Conservation (phyloP, 2,113 vertebrate species). For the Toxotes chatareus region DNA sequence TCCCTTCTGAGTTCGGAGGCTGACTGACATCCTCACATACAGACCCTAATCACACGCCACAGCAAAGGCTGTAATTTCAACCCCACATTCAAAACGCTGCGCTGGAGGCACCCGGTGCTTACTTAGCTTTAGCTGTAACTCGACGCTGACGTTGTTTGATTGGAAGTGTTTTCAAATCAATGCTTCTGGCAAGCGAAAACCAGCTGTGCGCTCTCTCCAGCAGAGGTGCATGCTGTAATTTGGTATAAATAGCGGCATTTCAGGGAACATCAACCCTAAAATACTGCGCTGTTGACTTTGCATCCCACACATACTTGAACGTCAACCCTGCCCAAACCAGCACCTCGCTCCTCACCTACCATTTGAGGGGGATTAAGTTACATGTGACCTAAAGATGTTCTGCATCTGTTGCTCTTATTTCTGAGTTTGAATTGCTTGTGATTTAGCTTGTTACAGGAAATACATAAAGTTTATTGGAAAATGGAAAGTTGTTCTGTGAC, state of each 20-base stretch:
- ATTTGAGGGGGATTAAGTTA: conserved; percentile 52
- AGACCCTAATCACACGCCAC: conserved; percentile 67
- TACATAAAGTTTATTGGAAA: not conserved
- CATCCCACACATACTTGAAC: conserved; percentile 63
- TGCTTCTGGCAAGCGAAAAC: conserved; percentile 60
- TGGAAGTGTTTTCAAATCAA: conserved; percentile 75
- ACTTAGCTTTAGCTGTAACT: conserved; percentile 55
- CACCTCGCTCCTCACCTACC: conserved; percentile 44
- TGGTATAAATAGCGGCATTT: conserved; percentile 76
- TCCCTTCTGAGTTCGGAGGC: conserved; percentile 34
- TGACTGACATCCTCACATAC: conserved; percentile 70
- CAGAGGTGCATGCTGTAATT: conserved; percentile 75
- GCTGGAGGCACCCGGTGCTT: conserved; percentile 43
- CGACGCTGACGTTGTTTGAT: conserved; percentile 59
- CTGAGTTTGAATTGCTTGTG: conserved; percentile 22
- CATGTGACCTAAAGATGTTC: conserved; percentile 19
- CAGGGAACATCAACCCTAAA: conserved; percentile 64
- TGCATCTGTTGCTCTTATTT: conserved; percentile 11
- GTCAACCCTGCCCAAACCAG: conserved; percentile 57
- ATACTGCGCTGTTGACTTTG: conserved; percentile 63
- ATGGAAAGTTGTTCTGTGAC: not conserved
- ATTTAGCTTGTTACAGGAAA: conserved; percentile 14
- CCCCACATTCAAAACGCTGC: conserved; percentile 70
- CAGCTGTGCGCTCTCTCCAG: conserved; percentile 42
- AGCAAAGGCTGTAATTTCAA: conserved; percentile 76